A percentile compares a stretch with the other conserved stretches of the same genome.
phyloP scores from a whole-genome alignment of 2,888 invertebrate species.

The Phorcus lineatus region DNA sequence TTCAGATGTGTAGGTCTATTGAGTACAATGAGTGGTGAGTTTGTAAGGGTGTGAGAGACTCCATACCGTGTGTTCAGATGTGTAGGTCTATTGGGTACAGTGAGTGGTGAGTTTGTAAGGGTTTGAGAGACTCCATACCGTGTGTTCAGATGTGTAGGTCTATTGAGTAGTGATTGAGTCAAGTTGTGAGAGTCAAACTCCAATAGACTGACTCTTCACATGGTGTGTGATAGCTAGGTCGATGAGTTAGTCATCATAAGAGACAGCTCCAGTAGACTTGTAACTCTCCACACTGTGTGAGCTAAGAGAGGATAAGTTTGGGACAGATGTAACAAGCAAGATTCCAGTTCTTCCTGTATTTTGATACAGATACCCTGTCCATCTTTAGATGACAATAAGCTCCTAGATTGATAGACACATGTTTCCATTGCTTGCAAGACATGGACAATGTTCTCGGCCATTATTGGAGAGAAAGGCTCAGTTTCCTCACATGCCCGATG shows the following conservation, averaged over 20 bases:
- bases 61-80: no score
- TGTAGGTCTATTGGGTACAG: no score
- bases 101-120: no score
- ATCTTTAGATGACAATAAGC: background rate
- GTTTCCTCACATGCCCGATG: background rate
- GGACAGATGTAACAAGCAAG: constrained; percentile 16
- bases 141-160: no score
- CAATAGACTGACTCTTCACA: no score
- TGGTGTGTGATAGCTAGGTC: background rate
- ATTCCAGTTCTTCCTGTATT: constrained; percentile 5
- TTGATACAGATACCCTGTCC: constrained; percentile 11
- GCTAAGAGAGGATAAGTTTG: background rate
- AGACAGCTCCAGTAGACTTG: constrained; percentile 10
- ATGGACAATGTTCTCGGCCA: constrained; percentile 6
- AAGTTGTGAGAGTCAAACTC: no score
- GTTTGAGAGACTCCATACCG: no score
- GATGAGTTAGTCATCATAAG: background rate
- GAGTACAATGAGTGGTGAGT: no score
- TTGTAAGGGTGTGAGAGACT: no score
- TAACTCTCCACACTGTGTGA: constrained; percentile 16
- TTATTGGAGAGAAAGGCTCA: background rate
- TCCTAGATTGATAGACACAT: background rate
- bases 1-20: no score
- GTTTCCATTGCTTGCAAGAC: background rate
- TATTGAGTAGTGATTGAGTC: no score